Evolutionary conservation across 2,888 invertebrate species (phyloP), one percentile per base, ranked within the genome.

Genomic region (Hartigia nigra): DNA sequence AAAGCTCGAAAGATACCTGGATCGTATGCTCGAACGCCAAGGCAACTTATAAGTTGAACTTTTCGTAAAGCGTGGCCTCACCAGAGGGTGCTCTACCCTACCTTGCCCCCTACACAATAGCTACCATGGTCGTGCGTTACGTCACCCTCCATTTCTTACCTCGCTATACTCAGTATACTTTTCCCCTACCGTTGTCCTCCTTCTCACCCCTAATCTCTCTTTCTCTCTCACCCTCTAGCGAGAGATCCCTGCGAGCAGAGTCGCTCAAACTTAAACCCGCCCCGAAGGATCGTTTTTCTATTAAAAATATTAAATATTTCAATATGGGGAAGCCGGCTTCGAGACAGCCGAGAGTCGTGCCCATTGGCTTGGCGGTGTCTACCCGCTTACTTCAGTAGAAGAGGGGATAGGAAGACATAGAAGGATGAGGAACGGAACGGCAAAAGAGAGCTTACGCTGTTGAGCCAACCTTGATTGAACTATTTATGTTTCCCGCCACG

Each of bases 251-350:
- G 31, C 31, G 72, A 74, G 74, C 74, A 69, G 74, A 79, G 76
- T 79, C 76, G 14, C 37, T 72, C 14, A 35, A 80, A 80, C 81
- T 80, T 76, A 72, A 78, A 75, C 70, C 70, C 75, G 35, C 34
- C 76, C 78, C 70, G 37, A 31, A 78, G 84, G 82, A 86, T 86
- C 82, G 86, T 86, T 84, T 87, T 87, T 83, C 87, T 85, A 87
- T 87, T 86, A 87, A 86, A 88, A 87, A 86, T 86, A 86, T 87
- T 85, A 84, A 87, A 88, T 86, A 88, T 88, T 87, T 86, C 86
- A 85, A 86, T 86, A 86, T 82, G 79, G 83, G 81, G 82, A 86
- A 84, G 55, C 79, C 77, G 72, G 39, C 39, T 34, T 74, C 36
- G 79, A 80, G 74, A 36, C 77, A 79, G 75, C 77, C 78, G 79